These are phyloP conservation scores for Thera britannica DNA, from an alignment of 2,888 invertebrate species.

Conservation along the genomic window DNA sequence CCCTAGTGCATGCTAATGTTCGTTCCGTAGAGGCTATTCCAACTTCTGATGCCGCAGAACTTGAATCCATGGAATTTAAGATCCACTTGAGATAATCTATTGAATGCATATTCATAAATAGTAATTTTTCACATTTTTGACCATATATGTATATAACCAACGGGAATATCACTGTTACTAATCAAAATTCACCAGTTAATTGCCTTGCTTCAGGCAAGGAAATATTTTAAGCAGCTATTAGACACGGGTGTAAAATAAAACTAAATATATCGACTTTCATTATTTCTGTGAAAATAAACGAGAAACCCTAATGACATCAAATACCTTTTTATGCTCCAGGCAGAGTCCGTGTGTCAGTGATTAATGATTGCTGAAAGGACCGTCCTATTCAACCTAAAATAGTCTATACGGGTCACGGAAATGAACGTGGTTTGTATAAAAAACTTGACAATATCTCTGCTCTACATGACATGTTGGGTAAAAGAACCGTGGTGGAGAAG, in stretches of 20 bases:
- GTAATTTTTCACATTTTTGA: not conserved
- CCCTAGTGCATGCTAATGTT: constrained; percentile 19
- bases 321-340: constrained; percentile 60
- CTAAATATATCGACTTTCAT: constrained; percentile 37
- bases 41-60: constrained; percentile 29
- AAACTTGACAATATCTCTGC: constrained; percentile 40
- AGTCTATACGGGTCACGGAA: constrained; percentile 41
- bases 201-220: constrained; percentile 35
- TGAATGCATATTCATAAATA: constrained; percentile 9
- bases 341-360: constrained; percentile 62
- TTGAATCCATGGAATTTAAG: constrained; percentile 24
- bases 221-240: constrained; percentile 37
- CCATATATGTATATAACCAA: constrained; percentile 22
- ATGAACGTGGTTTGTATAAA: constrained; percentile 44
- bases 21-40: constrained; percentile 25
- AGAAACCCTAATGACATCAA: constrained; percentile 59
- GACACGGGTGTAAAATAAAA: constrained; percentile 31
- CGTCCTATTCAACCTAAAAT: constrained; percentile 49
- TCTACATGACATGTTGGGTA: constrained; percentile 44
- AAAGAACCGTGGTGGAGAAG: constrained; percentile 48
- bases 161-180: constrained; percentile 24
- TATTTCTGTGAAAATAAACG: constrained; percentile 50
- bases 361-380: constrained; percentile 63
- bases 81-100: constrained; percentile 13
- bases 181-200: constrained; percentile 34